These are phyloP conservation scores for Ennomos erosarius DNA, from an alignment of 2,888 invertebrate genomes.

Conservation along the genomic window DNA sequence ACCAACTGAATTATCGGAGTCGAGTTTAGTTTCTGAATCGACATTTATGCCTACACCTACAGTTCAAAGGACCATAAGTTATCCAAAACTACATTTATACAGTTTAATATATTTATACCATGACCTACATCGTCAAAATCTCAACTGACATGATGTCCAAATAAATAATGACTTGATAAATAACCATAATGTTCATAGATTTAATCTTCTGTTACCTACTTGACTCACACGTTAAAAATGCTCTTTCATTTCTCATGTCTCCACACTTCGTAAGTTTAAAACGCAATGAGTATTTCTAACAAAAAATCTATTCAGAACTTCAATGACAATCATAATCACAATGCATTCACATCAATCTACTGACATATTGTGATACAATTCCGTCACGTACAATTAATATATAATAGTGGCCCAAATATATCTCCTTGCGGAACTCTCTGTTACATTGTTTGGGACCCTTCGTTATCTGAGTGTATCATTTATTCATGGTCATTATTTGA, in stretches of 20 bases:
- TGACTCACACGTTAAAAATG: slow-evolving; percentile 25
- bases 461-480: slow-evolving; percentile 74
- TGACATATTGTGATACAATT: slow-evolving; percentile 76
- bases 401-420: slow-evolving; percentile 62
- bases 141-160: slow-evolving; percentile 3
- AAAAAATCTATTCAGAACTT: slow-evolving; percentile 40
- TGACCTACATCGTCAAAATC: background rate
- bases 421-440: slow-evolving; percentile 66
- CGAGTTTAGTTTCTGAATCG: too few species aligned
- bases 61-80: too few species aligned
- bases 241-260: slow-evolving; percentile 36
- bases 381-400: slow-evolving; percentile 78
- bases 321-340: slow-evolving; percentile 43
- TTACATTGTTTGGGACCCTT: slow-evolving; percentile 60
- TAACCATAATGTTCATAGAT: slow-evolving; percentile 9
- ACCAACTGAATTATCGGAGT: too few species aligned
- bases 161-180: slow-evolving; percentile 8
- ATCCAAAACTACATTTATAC: too few species aligned
- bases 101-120: too few species aligned
- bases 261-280: slow-evolving; percentile 14
- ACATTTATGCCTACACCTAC: too few species aligned
- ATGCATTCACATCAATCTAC: slow-evolving; percentile 60
- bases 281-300: slow-evolving; percentile 31
- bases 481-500: slow-evolving; percentile 86
- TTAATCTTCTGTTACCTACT: slow-evolving; percentile 9